Base-by-base conservation (phyloP, 2,888 invertebrate genomes). In the Cataglyphis livida region DNA sequence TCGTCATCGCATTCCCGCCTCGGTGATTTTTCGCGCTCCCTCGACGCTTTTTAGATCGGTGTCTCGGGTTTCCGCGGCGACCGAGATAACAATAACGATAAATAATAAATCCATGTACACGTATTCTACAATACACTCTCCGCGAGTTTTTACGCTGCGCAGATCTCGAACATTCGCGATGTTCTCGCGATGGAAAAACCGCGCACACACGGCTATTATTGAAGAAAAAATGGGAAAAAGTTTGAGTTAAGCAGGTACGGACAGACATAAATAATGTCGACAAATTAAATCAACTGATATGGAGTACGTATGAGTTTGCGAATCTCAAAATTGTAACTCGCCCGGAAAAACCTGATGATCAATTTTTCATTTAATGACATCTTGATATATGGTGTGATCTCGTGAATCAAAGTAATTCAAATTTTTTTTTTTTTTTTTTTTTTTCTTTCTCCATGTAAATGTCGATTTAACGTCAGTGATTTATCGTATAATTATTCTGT, bases 41-140 rank as follows among this genome's bases (percentile, higher is more conserved):
- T 10, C 66, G 28, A 1, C 32, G 2, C 21, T 68, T 78, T 70
- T 61, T 25, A 61, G 70, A 70, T 78, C 59, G 54, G 28, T 54
- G 76, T 65, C 66, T 76, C n/a, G 32, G 12, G 18, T 70, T 79
- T 59, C 59, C 59, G 78, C 70, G 78, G 41, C 70, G 12, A 44
- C 32, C 5, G 59, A 70, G 78, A 70, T 70, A 79, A 44, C 44
- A 70, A 79, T 79, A 59, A 78, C 7, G 78, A 78, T 59, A 79
- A 79, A 79, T 61, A 70, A 44, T 48, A 79, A 70, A 59, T 18
- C 44, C 6, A 38, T 32, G 15, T 15, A 68, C 15, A n/a, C 70
- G 12, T 44, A 38, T 41, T n/a, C n/a, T n/a, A 18, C 48, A n/a
- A 7, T 51, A 6, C n/a, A 18, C 59, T 59, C 7, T 44, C 59